Evolutionary conservation across 1,140 invertebrate species (phyloP).

Genomic region (Stegodyphus mimosarum): DNA sequence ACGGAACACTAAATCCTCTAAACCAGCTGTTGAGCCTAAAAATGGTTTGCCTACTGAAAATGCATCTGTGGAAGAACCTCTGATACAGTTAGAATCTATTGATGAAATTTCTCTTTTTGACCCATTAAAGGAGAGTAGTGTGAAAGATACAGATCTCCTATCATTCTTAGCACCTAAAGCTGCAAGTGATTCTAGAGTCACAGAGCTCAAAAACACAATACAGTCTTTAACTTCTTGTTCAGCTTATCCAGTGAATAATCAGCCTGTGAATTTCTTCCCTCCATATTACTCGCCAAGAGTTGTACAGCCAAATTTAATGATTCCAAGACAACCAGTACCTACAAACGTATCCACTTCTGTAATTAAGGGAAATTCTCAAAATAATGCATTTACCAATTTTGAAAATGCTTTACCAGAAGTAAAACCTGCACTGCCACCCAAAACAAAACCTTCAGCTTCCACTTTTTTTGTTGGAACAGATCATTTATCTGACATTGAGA

Average conservation of each 20-base stretch:
- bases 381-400: constrained; percentile 20
- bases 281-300: constrained; percentile 33
- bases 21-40: not conserved
- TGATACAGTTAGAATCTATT: constrained; percentile 41
- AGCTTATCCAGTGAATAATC: not conserved
- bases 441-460: constrained; percentile 15
- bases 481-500: constrained; percentile 25
- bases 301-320: constrained; percentile 12
- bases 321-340: not conserved
- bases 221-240: constrained; percentile 26
- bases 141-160: constrained; percentile 17
- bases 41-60: not conserved
- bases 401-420: not conserved
- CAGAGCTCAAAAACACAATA: constrained; percentile 44
- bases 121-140: constrained; percentile 24
- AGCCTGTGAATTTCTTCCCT: constrained; percentile 2
- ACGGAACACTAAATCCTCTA: constrained; percentile 4
- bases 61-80: constrained; percentile 1
- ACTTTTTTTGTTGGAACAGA: constrained; percentile 18
- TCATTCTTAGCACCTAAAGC: constrained; percentile 21
- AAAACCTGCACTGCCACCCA: constrained; percentile 35
- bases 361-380: not conserved
- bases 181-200: constrained; percentile 15
- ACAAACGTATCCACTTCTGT: not conserved
- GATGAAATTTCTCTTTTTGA: constrained; percentile 46